Conservation (phyloP, 2,888 invertebrate genomes). For the Xylophagus ater region DNA sequence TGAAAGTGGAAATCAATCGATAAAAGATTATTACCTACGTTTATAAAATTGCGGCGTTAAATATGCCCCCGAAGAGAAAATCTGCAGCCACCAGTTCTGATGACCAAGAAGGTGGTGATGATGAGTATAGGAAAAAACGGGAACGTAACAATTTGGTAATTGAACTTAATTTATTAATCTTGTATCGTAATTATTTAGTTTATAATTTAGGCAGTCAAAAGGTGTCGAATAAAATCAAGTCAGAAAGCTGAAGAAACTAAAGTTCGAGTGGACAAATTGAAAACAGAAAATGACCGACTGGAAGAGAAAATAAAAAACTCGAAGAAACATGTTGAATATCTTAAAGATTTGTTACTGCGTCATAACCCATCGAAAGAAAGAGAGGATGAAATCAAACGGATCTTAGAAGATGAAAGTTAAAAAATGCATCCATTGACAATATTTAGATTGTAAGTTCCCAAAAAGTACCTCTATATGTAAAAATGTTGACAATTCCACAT, state of each 20-base stretch:
- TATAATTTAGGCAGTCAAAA: constrained; percentile 31
- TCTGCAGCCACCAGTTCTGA: constrained; percentile 29
- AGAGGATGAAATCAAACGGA: constrained; percentile 25
- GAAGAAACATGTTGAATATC: constrained; percentile 25
- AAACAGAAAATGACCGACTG: constrained; percentile 26
- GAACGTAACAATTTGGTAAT: constrained; percentile 35
- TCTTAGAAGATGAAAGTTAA: constrained; percentile 23
- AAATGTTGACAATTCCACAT: no score
- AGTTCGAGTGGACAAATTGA: constrained; percentile 28
- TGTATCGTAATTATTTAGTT: not conserved
- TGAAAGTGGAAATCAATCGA: no score
- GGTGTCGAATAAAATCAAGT: constrained; percentile 34
- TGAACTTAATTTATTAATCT: not conserved
- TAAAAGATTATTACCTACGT: no score
- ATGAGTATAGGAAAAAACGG: constrained; percentile 32
- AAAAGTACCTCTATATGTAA: no score
- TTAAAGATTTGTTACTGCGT: constrained; percentile 27
- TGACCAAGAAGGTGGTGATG: constrained; percentile 24
- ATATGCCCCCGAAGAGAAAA: constrained; percentile 34
- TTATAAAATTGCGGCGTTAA: no score
- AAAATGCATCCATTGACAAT: no score
- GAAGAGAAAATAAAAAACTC: constrained; percentile 26
- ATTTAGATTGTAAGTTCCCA: no score
- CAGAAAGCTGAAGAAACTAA: constrained; percentile 33
- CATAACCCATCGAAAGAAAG: constrained; percentile 25